Evolutionary conservation across 2,113 vertebrate species (phyloP), one percentile per base, ranked within the genome.

Genomic region (Heterotilapia buettikoferi): DNA sequence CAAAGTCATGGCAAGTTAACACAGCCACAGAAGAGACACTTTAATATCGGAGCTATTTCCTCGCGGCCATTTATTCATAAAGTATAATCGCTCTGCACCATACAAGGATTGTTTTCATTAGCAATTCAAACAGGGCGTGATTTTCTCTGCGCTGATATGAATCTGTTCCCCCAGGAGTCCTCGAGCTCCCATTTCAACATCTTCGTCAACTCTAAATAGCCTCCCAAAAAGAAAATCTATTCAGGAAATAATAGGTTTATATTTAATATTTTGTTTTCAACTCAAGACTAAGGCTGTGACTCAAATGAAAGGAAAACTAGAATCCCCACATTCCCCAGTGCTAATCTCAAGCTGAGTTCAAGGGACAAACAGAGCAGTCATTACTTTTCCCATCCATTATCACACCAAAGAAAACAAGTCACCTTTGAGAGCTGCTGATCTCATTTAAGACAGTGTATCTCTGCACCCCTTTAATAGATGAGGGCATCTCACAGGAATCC

Each of bases 101-200:
- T 80, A 66, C 21, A 88, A 86, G 85, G 83, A 92, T 90, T 88
- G 85, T 88, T 92, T 92, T 88, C 88, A 94, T 95, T 93, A 91
- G 88, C 90, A 91, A 93, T 92, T 93, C 92, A 92, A 93, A 93
- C 85, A 88, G 38, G 71, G 86, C 4, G 24, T 76, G 86, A 33
- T 87, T 91, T 84, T 81, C n/a, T 89, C 79, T 87, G 63, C 84
- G 45, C 76, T 88, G 92, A 94, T 93, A 91, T 45, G 26, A 56
- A 93, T 91, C 86, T 90, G 86, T 82, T 87, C 76, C 86, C 87
- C 36, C 80, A 19, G 79, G 85, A 84, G 85, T 85, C 50, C 76
- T 40, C 53, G 40, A 40, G 84, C 89, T 94, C 83, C 45, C 38
- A 83, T 86, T 90, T 87, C 66, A 86, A 84, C 68, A 63, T 80